These are phyloP conservation scores for Anguilla pacifica DNA, from an alignment of 2,797 vertebrate species.

Conservation along the genomic window DNA sequence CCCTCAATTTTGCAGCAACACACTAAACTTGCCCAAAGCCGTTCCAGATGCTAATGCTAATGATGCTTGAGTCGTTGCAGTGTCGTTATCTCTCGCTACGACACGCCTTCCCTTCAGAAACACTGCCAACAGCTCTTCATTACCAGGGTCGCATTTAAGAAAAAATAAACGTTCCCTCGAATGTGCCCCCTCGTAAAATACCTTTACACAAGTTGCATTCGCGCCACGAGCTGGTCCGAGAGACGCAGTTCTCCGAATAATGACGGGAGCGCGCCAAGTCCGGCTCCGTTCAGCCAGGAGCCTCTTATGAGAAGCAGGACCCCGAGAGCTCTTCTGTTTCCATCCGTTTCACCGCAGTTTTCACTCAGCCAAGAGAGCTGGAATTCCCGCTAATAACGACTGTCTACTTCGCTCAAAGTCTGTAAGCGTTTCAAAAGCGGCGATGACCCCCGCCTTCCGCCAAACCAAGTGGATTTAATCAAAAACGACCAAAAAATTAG, in stretches of 20 bases:
- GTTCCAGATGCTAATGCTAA: constrained; percentile 61
- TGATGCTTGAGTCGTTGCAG: constrained; percentile 37
- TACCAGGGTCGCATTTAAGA: constrained; percentile 45
- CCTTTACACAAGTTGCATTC: constrained; percentile 54
- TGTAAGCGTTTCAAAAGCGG: background rate
- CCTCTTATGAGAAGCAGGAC: constrained; percentile 50
- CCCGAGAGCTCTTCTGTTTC: constrained; percentile 51
- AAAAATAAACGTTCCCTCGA: constrained; percentile 40
- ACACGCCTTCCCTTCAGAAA: constrained; percentile 52
- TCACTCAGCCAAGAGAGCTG: constrained; percentile 41
- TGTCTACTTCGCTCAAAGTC: background rate
- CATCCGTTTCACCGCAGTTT: constrained; percentile 52
- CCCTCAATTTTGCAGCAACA: constrained; percentile 50
- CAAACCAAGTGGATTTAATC: constrained; percentile 11
- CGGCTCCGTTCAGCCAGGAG: constrained; percentile 41
- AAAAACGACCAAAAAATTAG: background rate
- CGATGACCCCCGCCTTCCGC: background rate
- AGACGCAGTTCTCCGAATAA: constrained; percentile 55
- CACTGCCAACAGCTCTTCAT: constrained; percentile 59
- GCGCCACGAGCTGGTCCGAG: constrained; percentile 50
- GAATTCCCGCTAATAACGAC: constrained; percentile 21
- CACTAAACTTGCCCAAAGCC: constrained; percentile 57
- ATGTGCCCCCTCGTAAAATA: constrained; percentile 62
- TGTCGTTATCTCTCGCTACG: constrained; percentile 36
- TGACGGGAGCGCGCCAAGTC: constrained; percentile 54